These are phyloP conservation scores for Pampusana beccarii DNA, from an alignment of 2,113 vertebrate genomes.

Conservation along the genomic window DNA sequence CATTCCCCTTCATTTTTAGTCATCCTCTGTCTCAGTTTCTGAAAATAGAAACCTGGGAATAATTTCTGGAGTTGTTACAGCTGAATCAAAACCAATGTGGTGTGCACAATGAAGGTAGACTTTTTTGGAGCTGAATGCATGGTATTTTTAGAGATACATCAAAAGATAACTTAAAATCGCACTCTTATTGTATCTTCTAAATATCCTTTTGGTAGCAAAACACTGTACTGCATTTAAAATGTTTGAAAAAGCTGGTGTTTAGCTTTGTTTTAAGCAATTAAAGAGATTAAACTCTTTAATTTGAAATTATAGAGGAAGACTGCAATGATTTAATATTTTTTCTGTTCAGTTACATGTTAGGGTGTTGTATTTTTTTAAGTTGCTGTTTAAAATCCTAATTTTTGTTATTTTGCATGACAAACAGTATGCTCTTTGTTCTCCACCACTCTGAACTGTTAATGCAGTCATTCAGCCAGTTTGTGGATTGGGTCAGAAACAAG, in stretches of 20 bases:
- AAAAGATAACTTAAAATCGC: background rate
- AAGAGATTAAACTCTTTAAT: background rate
- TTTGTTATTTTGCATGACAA: background rate
- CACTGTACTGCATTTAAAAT: background rate
- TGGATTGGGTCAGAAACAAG: constrained; percentile 1
- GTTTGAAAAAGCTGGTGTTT: background rate
- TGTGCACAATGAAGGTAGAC: background rate
- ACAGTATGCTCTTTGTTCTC: background rate
- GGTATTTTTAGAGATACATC: background rate
- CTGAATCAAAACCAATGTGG: background rate
- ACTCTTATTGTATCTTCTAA: background rate
- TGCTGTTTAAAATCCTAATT: constrained; percentile 19
- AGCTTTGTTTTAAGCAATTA: background rate
- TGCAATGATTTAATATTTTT: background rate
- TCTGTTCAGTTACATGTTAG: background rate
- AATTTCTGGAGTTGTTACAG: background rate
- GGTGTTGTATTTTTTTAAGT: background rate
- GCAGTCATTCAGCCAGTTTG: background rate
- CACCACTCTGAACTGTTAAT: background rate
- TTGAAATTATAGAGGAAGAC: background rate
- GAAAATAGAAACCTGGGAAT: background rate
- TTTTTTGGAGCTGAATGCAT: background rate
- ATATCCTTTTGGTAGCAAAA: background rate
- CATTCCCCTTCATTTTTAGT: background rate
- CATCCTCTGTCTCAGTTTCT: background rate